Percentiles rank a stretch among this genome's conserved stretches.
These are phyloP conservation scores for Lasioglossum zephyrum DNA, from an alignment of 2,888 invertebrate species.

Conservation along the genomic window DNA sequence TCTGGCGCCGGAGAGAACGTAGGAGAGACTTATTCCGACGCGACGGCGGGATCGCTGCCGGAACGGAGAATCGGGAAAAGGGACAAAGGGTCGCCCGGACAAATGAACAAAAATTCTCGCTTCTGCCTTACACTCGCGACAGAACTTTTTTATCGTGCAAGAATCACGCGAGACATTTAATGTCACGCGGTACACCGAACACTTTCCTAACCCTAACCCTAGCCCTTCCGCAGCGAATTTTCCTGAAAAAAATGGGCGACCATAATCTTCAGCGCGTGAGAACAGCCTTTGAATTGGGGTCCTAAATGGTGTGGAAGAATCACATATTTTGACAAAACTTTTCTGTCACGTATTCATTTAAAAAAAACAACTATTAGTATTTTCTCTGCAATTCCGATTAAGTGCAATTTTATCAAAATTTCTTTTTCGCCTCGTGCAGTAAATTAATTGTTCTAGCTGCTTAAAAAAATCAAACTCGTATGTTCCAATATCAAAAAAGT, in stretches of 20 bases:
- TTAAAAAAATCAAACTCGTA: too few relatives aligned
- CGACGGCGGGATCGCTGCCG: background rate
- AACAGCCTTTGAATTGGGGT: background rate
- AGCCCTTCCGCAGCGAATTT: background rate
- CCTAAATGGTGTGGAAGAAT: too few relatives aligned
- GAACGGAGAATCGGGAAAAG: background rate
- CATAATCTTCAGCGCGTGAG: background rate
- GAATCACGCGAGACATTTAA: background rate
- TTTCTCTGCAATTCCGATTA: too few relatives aligned
- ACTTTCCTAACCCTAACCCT: too few relatives aligned
- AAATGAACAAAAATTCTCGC: background rate
- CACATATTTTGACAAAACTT: too few relatives aligned
- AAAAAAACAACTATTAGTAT: too few relatives aligned
- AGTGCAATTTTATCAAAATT: too few relatives aligned
- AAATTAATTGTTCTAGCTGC: too few relatives aligned
- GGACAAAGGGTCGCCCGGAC: background rate
- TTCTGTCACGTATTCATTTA: too few relatives aligned
- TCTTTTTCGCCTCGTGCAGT: too few relatives aligned
- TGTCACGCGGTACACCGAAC: background rate
- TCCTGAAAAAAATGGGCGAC: background rate
- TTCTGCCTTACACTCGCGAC: background rate
- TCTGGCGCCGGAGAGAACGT: background rate
- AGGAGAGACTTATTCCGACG: conserved; percentile 12
- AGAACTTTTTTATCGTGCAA: background rate
- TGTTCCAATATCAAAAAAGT: too few relatives aligned